Evolutionary conservation across 2,113 vertebrate genomes (phyloP).

Genomic region (Sylvilagus bachmani): DNA sequence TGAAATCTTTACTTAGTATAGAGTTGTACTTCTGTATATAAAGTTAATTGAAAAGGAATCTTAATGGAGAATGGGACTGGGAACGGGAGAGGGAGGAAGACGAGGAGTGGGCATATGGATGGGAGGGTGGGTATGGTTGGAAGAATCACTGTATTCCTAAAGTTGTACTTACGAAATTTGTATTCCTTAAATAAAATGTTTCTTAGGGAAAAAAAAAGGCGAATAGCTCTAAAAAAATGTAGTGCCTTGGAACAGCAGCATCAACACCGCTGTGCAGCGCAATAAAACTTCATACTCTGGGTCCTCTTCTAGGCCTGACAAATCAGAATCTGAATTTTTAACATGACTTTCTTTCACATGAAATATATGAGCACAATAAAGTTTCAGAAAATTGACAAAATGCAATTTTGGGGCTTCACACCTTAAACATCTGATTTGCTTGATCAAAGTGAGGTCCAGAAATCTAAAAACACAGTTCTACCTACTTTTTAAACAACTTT

Average conservation of each 20-base stretch:
- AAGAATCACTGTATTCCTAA: too few relatives aligned
- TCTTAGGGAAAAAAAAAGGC: too few relatives aligned
- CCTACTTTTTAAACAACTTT: background rate
- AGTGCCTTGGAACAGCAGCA: background rate
- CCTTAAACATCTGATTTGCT: background rate
- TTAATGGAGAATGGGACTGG: too few relatives aligned
- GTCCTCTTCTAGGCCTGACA: background rate
- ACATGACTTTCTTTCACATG: background rate
- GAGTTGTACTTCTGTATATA: too few relatives aligned
- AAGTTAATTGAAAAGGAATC: too few relatives aligned
- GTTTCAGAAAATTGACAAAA: slow-evolving; percentile 8
- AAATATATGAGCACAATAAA: background rate
- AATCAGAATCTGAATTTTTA: slow-evolving; percentile 10
- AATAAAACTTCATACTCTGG: background rate
- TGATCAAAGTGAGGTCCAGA: background rate
- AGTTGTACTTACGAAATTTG: too few relatives aligned
- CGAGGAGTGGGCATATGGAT: too few relatives aligned
- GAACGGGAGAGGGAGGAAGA: too few relatives aligned
- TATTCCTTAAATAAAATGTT: too few relatives aligned
- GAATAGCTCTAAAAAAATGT: too few relatives aligned
- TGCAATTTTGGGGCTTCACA: background rate
- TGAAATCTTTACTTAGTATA: too few relatives aligned
- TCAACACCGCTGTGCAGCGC: background rate
- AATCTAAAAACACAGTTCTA: background rate
- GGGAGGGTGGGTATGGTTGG: too few relatives aligned